These are phyloP conservation scores for Drosophila meridionalis DNA, from an alignment of 2,888 invertebrate species.

Conservation along the genomic window DNA sequence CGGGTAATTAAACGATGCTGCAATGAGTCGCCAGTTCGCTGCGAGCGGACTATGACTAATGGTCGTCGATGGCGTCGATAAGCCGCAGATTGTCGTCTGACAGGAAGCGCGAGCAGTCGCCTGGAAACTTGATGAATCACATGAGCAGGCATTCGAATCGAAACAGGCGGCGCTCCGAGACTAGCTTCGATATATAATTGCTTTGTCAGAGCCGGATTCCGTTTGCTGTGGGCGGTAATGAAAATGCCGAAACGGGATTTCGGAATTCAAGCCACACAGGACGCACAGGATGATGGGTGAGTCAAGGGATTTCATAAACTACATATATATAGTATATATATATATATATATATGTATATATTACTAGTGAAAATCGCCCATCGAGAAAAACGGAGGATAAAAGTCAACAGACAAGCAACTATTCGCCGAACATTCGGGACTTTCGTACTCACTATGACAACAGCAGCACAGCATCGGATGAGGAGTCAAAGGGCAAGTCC, in stretches of 20 bases:
- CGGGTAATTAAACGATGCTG: constrained; percentile 22
- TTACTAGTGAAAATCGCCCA: background rate
- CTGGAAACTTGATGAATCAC: constrained; percentile 52
- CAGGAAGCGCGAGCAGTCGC: constrained; percentile 23
- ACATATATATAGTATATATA: too few relatives aligned
- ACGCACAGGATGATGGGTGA: background rate
- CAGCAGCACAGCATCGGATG: background rate
- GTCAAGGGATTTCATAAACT: background rate
- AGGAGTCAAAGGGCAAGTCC: background rate
- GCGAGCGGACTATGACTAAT: constrained; percentile 20
- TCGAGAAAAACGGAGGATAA: background rate
- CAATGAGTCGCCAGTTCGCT: constrained; percentile 23
- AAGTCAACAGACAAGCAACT: constrained; percentile 16
- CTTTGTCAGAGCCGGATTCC: background rate
- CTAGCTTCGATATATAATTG: constrained; percentile 1
- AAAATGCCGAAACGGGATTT: constrained; percentile 8
- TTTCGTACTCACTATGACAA: background rate
- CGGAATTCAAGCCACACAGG: background rate
- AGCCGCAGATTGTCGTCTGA: constrained; percentile 20
- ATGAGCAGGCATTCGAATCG: constrained; percentile 6
- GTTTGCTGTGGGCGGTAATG: background rate
- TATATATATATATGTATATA: background rate
- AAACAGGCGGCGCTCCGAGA: constrained; percentile 34
- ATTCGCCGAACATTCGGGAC: background rate
- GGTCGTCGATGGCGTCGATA: constrained; percentile 35